phyloP scores from a whole-genome alignment of 2,113 vertebrate genomes.

The Cromileptes altivelis region DNA sequence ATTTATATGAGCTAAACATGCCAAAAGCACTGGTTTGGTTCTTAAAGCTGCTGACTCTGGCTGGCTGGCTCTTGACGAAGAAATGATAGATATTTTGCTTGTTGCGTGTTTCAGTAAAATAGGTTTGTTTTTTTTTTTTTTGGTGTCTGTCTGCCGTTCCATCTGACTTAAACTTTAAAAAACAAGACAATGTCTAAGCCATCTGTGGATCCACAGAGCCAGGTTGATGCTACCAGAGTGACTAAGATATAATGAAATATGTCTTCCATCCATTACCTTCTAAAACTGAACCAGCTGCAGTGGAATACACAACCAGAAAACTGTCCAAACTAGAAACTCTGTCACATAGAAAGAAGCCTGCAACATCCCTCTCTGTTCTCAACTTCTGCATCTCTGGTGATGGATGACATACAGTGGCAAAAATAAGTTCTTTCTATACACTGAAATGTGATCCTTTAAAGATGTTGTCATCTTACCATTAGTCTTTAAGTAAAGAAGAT shows the following conservation, averaged over 20 bases:
- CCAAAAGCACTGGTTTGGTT: not conserved
- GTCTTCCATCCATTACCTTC: not conserved
- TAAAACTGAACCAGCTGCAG: not conserved
- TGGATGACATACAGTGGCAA: not conserved
- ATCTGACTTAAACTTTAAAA: constrained; percentile 9
- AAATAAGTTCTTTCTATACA: not conserved
- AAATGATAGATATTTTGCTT: not conserved
- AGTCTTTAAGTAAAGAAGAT: constrained; percentile 42
- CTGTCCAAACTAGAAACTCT: not conserved
- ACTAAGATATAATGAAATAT: not conserved
- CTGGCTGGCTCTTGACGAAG: not conserved
- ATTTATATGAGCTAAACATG: not conserved
- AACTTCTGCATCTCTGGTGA: not conserved
- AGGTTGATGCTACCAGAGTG: not conserved
- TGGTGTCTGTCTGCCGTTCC: not conserved
- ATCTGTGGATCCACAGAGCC: constrained; percentile 1
- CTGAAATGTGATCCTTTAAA: constrained; percentile 19
- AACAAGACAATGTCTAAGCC: not conserved
- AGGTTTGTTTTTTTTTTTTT: not conserved
- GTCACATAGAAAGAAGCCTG: not conserved
- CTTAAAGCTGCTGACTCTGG: not conserved
- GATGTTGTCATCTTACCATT: constrained; percentile 19
- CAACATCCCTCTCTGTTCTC: not conserved
- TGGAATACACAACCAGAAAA: not conserved
- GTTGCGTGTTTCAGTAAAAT: not conserved